Evolutionary conservation across 2,113 vertebrate genomes (phyloP).

Genomic region (Raja brachyura): DNA sequence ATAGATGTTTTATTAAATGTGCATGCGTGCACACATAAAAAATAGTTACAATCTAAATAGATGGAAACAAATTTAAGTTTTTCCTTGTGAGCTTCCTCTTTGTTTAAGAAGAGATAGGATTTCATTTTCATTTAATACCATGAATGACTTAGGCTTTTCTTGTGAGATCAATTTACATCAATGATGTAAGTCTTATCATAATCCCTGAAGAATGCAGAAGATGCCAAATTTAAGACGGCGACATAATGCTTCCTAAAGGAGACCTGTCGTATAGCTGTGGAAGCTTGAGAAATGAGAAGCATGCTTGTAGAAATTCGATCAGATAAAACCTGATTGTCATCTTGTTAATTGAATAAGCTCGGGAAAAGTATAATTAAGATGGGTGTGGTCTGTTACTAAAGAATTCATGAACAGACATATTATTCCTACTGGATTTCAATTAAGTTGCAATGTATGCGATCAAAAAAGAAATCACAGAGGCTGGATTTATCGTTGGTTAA

Average conservation of each 20-base stretch:
- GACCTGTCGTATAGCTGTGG: not conserved
- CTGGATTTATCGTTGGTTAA: not conserved
- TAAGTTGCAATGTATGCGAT: not conserved
- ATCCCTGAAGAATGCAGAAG: not conserved
- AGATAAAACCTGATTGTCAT: not conserved
- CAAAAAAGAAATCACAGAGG: not conserved
- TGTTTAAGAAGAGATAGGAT: not conserved
- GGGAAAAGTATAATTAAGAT: not conserved
- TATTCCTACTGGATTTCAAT: not conserved
- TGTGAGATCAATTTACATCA: slow-evolving; percentile 21
- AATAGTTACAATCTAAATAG: not conserved
- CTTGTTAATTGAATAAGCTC: not conserved
- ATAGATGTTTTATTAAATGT: too few relatives aligned
- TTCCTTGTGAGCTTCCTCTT: not conserved
- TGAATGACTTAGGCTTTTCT: slow-evolving; percentile 15
- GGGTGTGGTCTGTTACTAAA: not conserved
- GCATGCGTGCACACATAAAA: not conserved
- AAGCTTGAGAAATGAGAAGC: not conserved
- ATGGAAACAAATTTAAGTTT: not conserved
- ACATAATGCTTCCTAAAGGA: slow-evolving; percentile 11
- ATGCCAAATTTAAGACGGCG: not conserved
- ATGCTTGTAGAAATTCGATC: slow-evolving; percentile 11
- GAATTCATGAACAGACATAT: not conserved
- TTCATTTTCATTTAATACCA: slow-evolving; percentile 14
- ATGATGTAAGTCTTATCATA: not conserved